Evolutionary conservation across 2,888 invertebrate genomes (phyloP).

Genomic region (Agrilus biguttatus): DNA sequence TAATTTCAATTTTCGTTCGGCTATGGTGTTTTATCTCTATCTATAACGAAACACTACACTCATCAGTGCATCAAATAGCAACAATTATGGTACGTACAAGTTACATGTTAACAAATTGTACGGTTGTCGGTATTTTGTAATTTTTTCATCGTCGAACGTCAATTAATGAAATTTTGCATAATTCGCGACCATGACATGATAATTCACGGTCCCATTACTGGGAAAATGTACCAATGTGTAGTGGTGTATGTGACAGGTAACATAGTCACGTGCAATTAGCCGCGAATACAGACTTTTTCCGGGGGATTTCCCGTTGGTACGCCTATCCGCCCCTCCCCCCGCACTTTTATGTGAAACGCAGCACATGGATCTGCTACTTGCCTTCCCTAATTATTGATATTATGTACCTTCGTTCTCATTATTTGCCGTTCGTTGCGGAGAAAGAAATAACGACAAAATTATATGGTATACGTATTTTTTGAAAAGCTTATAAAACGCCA

Average conservation of each 20-base stretch:
- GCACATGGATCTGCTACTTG: constrained; percentile 32
- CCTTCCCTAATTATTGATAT: constrained; percentile 32
- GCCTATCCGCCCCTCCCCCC: constrained; percentile 15
- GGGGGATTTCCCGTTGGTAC: constrained; percentile 17
- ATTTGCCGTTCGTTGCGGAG: constrained; percentile 32
- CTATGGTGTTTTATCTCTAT: no score
- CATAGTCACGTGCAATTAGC: not conserved
- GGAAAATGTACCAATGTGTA: not conserved
- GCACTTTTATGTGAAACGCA: constrained; percentile 27
- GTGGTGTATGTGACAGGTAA: not conserved
- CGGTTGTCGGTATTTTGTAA: no score
- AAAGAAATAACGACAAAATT: constrained; percentile 32
- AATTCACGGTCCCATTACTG: not conserved
- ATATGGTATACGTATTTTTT: constrained; percentile 34
- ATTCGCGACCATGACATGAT: no score
- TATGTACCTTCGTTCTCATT: constrained; percentile 28
- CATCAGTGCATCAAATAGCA: no score
- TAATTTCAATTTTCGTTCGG: no score
- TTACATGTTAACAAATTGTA: no score
- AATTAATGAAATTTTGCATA: no score
- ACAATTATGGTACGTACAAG: no score
- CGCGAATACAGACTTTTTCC: constrained; percentile 12
- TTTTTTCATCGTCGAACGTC: no score
- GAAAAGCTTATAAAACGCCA: constrained; percentile 25
- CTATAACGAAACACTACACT: no score